Evolutionary conservation across 64 coral and sea anemone genomes (phyloP).

Genomic region (Montipora efflorescens): DNA sequence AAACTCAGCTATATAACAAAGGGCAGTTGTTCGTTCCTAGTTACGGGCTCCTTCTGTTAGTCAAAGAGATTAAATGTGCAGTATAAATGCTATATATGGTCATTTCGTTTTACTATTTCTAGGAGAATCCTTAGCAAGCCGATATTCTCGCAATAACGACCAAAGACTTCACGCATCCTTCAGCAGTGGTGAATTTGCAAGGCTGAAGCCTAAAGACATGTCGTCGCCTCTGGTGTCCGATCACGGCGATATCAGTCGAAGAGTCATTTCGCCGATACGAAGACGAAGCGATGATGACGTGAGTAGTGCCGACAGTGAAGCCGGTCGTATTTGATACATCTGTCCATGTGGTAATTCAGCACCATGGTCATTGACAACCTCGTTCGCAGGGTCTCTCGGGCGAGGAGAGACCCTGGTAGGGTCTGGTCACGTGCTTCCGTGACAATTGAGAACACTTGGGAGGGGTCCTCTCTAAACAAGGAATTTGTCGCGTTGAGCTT

Average conservation of each 20-base stretch:
- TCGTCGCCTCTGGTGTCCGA: slow-evolving; percentile 69
- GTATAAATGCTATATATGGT: neutral
- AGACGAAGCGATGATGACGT: slow-evolving; percentile 66
- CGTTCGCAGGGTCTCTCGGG: too few species aligned
- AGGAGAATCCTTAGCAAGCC: slow-evolving; percentile 35
- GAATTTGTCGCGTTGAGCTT: too few species aligned
- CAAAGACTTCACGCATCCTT: slow-evolving; percentile 74
- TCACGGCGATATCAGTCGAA: slow-evolving; percentile 37
- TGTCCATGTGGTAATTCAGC: neutral
- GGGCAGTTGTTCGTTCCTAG: too few species aligned
- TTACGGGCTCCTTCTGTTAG: too few species aligned
- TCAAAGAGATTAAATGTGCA: too few species aligned
- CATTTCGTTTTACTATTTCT: neutral
- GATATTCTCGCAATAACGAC: slow-evolving; percentile 61
- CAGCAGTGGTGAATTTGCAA: slow-evolving; percentile 74
- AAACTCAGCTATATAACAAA: too few species aligned
- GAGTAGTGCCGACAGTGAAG: neutral
- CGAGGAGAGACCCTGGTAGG: too few species aligned
- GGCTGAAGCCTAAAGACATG: slow-evolving; percentile 75
- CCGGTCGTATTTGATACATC: neutral
- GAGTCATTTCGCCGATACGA: slow-evolving; percentile 62
- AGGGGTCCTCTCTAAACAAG: too few species aligned
- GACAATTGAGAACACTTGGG: too few species aligned
- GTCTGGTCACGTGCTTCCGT: too few species aligned
- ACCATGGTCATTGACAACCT: too few species aligned